Evolutionary conservation across 2,113 vertebrate genomes (phyloP).

Genomic region (Hemiprocne comata): DNA sequence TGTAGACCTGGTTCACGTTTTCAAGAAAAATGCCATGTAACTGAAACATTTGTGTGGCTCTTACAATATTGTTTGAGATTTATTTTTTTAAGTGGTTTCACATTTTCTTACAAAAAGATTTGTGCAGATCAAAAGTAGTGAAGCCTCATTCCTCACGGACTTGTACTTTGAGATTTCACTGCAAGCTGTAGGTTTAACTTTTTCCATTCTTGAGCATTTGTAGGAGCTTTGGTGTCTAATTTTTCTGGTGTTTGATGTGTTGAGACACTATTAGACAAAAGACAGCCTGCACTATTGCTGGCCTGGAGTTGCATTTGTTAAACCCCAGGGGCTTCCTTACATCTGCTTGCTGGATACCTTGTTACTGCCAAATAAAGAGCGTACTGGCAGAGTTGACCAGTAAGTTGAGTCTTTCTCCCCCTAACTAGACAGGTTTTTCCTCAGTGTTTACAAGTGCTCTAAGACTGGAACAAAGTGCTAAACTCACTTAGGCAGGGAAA

Average conservation of each 20-base stretch:
- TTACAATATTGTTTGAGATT: neutral
- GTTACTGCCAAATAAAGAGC: neutral
- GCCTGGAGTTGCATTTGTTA: neutral
- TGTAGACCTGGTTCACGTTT: neutral
- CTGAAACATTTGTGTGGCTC: neutral
- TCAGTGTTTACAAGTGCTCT: neutral
- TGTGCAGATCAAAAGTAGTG: neutral
- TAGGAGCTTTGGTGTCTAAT: neutral
- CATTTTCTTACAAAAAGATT: neutral
- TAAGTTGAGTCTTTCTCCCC: neutral
- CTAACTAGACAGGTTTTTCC: neutral
- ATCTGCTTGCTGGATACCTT: neutral
- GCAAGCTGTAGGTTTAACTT: neutral
- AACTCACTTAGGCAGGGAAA: neutral
- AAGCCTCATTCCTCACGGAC: neutral
- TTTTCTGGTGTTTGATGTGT: neutral
- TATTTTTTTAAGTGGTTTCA: neutral
- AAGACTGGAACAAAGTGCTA: neutral
- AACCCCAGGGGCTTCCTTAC: neutral
- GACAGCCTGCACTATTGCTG: neutral
- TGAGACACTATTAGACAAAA: neutral
- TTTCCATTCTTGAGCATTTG: neutral
- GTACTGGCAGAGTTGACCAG: neutral
- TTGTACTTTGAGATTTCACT: neutral
- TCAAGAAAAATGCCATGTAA: neutral